Conservation (phyloP, 92 coral and sea anemone genomes). For the Scolanthus callimorphus region DNA sequence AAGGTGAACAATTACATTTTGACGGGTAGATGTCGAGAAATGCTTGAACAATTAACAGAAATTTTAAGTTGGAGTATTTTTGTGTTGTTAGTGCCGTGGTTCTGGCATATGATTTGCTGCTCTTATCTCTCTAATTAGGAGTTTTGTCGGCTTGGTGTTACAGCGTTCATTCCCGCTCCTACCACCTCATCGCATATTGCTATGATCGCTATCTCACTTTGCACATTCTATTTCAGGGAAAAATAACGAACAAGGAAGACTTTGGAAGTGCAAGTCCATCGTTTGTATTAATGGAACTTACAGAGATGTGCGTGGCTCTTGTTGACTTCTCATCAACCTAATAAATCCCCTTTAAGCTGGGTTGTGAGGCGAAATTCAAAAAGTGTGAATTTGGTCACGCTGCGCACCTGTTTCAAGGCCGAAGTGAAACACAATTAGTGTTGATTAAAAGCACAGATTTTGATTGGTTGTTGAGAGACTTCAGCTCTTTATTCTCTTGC, state of each 20-base stretch:
- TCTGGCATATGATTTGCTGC: conserved; percentile 1
- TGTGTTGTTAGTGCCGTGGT: not conserved
- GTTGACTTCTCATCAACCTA: not conserved
- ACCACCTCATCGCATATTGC: not conserved
- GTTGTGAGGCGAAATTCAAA: not conserved
- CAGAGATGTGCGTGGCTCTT: not conserved
- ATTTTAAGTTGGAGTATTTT: not conserved
- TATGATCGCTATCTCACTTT: not conserved
- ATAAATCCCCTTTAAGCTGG: not conserved
- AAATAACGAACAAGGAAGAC: too few species aligned
- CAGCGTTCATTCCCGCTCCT: not conserved
- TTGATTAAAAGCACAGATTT: conserved; percentile 6
- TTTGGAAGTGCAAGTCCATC: too few species aligned
- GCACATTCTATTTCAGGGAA: too few species aligned
- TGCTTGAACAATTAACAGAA: too few species aligned
- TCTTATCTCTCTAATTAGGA: conserved; percentile 1
- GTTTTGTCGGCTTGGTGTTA: not conserved
- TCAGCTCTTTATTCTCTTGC: not conserved
- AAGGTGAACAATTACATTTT: too few species aligned
- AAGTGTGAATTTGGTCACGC: not conserved
- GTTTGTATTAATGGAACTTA: too few species aligned
- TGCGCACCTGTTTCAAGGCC: not conserved
- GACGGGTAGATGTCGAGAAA: too few species aligned
- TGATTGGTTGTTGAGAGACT: conserved; percentile 12
- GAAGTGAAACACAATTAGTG: conserved; percentile 17